Percentiles rank a stretch among this genome's conserved stretches.
phyloP scores from a whole-genome alignment of 2,113 vertebrate species.

The Synchiropus splendidus region DNA sequence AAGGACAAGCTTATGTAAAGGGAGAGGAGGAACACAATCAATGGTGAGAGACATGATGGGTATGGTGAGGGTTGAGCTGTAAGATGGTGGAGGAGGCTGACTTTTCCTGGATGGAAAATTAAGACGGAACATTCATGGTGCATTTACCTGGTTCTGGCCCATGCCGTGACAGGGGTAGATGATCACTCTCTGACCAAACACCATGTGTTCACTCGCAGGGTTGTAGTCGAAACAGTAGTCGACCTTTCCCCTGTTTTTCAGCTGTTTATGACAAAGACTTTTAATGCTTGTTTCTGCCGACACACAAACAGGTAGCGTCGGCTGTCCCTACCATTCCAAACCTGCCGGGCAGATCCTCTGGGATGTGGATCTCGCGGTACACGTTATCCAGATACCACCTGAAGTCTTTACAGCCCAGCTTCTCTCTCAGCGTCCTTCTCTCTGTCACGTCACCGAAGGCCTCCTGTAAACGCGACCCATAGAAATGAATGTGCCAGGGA shows the following conservation, averaged over 20 bases:
- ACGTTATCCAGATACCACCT: conserved; percentile 88
- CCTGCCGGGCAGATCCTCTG: conserved; percentile 79
- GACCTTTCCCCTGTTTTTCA: conserved; percentile 77
- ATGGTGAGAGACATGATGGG: no score
- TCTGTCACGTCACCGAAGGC: conserved; percentile 88
- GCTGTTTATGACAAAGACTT: conserved; percentile 49
- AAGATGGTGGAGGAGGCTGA: no score
- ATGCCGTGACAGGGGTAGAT: conserved; percentile 88
- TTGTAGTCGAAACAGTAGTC: conserved; percentile 93
- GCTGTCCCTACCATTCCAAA: conserved; percentile 82
- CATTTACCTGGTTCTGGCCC: conserved; percentile 91
- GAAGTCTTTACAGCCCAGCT: conserved; percentile 83
- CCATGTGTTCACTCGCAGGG: conserved; percentile 68
- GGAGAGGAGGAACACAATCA: no score
- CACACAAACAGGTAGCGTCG: no score
- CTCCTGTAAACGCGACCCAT: conserved; percentile 63
- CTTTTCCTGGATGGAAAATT: no score
- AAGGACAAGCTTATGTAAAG: no score
- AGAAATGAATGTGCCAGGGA: no score
- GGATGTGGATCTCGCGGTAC: conserved; percentile 84
- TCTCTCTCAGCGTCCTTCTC: conserved; percentile 71
- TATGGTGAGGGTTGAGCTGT: no score
- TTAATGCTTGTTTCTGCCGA: neutral
- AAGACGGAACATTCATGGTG: neutral
- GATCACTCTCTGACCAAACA: conserved; percentile 75